phyloP scores from a whole-genome alignment of 2,888 invertebrate genomes.

The Ophonus ardosiacus region DNA sequence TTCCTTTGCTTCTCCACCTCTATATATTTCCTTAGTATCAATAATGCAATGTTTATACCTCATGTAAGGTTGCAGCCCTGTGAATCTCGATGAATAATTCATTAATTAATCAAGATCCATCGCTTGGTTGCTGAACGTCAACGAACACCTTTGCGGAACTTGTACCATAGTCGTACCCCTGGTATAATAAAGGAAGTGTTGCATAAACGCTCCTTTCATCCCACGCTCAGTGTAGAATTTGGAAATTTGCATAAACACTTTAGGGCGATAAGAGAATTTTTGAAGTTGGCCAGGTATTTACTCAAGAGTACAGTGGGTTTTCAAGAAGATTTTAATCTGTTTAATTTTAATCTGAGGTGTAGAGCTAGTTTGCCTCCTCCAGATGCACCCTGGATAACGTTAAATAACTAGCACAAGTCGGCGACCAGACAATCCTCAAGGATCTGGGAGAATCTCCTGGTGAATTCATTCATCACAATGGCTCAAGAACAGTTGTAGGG shows the following conservation, averaged over 20 bases:
- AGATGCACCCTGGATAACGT: no score
- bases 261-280: background rate
- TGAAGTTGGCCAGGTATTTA: background rate
- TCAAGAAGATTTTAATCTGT: slow-evolving; percentile 3
- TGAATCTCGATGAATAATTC: slow-evolving; percentile 5
- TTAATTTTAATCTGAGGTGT: no score
- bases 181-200: slow-evolving; percentile 3
- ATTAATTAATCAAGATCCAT: slow-evolving; percentile 32
- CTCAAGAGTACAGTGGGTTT: background rate
- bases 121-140: background rate
- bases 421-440: no score
- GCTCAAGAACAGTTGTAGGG: no score
- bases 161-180: no score
- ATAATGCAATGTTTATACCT: slow-evolving; percentile 4
- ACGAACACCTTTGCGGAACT: background rate
- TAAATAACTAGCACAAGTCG: no score
- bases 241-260: slow-evolving; percentile 14
- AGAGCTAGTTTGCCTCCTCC: no score
- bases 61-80: background rate
- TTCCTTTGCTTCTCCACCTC: background rate
- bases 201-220: background rate
- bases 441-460: no score
- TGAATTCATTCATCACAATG: no score
- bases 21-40: background rate
- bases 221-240: background rate